Evolutionary conservation across 2,888 invertebrate species (phyloP).

Genomic region (Pachymerium ferrugineum): DNA sequence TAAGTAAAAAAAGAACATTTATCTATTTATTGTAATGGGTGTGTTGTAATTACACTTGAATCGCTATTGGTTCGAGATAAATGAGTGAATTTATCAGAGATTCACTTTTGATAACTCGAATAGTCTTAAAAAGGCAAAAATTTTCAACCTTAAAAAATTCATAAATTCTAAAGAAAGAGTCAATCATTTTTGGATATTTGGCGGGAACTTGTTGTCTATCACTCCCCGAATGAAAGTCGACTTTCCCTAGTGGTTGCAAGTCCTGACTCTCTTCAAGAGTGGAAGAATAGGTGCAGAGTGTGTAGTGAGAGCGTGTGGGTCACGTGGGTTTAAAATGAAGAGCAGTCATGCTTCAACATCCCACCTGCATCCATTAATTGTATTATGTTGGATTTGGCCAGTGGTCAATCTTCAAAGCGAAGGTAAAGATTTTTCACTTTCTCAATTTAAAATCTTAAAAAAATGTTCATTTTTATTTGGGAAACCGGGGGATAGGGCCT

Average conservation of each 20-base stretch:
- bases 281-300: background rate
- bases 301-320: background rate
- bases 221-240: background rate
- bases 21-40: no score
- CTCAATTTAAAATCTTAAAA: background rate
- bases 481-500: no score
- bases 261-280: background rate
- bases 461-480: no score
- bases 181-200: background rate
- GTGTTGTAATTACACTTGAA: no score
- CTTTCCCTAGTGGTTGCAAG: conserved; percentile 2
- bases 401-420: background rate
- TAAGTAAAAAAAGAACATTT: no score
- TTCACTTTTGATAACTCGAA: no score
- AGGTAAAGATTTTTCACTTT: background rate
- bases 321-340: conserved; percentile 13
- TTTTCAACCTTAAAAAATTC: no score
- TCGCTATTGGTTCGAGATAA: no score
- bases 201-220: background rate
- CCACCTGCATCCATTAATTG: background rate
- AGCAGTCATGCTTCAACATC: conserved; percentile 13
- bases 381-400: background rate
- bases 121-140: no score
- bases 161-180: no score
- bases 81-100: no score